phyloP scores from a whole-genome alignment of 2,113 vertebrate genomes.

The Willisornis vidua region DNA sequence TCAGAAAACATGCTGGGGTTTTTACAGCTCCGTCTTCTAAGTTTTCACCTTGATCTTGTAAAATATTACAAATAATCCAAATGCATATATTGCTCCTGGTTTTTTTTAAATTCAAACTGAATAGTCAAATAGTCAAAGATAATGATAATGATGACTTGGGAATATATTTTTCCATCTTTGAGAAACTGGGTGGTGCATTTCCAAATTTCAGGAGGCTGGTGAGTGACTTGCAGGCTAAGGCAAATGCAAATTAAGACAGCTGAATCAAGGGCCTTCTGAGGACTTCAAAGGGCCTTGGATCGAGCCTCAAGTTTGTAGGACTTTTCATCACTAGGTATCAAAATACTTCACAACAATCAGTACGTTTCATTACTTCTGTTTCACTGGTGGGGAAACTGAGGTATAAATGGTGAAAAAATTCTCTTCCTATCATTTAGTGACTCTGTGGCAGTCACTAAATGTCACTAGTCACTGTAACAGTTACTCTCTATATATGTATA shows the following conservation, averaged over 20 bases:
- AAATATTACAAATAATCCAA: slow-evolving; percentile 70
- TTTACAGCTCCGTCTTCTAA: slow-evolving; percentile 46
- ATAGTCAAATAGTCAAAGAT: slow-evolving; percentile 23
- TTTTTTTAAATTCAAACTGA: slow-evolving; percentile 54
- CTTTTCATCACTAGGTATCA: slow-evolving; percentile 58
- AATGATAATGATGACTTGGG: slow-evolving; percentile 32
- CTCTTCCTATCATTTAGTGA: not conserved
- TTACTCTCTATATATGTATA: not conserved
- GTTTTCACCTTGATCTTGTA: slow-evolving; percentile 68
- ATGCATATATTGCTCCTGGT: slow-evolving; percentile 20
- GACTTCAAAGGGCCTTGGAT: slow-evolving; percentile 59
- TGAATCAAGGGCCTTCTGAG: slow-evolving; percentile 46
- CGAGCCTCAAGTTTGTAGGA: slow-evolving; percentile 31
- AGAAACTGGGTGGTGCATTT: not conserved
- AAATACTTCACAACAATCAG: slow-evolving; percentile 55
- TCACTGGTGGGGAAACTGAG: slow-evolving; percentile 39
- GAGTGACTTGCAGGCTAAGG: slow-evolving; percentile 37
- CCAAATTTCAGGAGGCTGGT: not conserved
- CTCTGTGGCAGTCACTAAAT: not conserved
- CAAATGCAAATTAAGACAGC: slow-evolving; percentile 38
- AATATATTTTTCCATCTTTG: not conserved
- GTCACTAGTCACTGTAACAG: not conserved
- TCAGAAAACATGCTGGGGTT: slow-evolving; percentile 63
- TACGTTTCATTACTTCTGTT: slow-evolving; percentile 14
- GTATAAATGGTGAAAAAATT: not conserved